These are phyloP conservation scores for Platysteira castanea DNA, from an alignment of 2,113 vertebrate species.

Conservation along the genomic window DNA sequence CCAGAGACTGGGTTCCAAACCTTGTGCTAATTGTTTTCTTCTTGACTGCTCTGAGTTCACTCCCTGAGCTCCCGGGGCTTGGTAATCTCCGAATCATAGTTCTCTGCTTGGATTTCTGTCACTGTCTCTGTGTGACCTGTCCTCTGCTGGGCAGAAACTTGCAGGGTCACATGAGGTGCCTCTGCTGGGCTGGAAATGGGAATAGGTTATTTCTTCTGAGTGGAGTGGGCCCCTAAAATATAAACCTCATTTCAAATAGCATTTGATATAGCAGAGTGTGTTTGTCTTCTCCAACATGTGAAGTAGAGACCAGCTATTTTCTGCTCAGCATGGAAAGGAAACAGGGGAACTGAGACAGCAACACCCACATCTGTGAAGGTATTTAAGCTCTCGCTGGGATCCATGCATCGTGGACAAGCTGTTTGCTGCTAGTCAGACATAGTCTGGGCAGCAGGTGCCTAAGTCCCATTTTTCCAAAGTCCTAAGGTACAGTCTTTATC, in stretches of 20 bases:
- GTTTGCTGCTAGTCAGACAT: neutral
- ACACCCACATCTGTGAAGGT: neutral
- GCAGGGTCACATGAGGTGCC: neutral
- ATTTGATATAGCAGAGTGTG: neutral
- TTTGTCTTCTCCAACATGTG: neutral
- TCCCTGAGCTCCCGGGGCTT: neutral
- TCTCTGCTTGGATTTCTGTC: conserved; percentile 23
- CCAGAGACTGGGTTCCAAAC: neutral
- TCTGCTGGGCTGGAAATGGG: neutral
- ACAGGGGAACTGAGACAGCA: conserved; percentile 7
- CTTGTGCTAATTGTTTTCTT: neutral
- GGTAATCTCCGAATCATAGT: neutral
- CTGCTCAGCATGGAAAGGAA: neutral
- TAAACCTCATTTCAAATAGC: neutral
- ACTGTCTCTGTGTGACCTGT: neutral
- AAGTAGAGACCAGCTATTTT: neutral
- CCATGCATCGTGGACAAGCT: neutral
- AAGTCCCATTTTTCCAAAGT: neutral
- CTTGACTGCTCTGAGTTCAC: neutral
- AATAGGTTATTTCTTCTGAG: neutral
- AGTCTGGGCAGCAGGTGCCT: conserved; percentile 3
- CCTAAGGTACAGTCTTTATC: neutral
- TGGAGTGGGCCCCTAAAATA: neutral
- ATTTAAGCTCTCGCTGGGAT: conserved; percentile 12
- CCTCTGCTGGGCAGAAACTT: neutral